A percentile compares a stretch with the other conserved stretches of the same genome.
phyloP scores from a whole-genome alignment of 2,113 vertebrate species.

The Cavia aperea region DNA sequence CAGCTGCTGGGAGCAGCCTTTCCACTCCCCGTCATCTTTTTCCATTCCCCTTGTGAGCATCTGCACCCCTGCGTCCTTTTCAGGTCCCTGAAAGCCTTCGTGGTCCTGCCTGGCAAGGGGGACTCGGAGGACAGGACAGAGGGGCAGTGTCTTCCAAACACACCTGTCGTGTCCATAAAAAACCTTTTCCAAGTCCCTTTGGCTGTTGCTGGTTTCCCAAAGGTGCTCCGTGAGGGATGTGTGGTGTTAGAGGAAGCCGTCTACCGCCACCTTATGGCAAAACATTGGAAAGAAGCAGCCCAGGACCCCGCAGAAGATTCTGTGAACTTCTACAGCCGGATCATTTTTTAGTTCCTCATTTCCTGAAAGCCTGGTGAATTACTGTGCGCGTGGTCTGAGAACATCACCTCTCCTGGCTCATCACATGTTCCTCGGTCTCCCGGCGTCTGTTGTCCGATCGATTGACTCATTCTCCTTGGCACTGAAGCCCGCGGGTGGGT shows the following conservation, averaged over 20 bases:
- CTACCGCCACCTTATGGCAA: slow-evolving; percentile 60
- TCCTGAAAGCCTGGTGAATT: background rate
- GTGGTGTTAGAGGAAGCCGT: background rate
- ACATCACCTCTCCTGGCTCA: background rate
- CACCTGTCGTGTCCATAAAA: background rate
- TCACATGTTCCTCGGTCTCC: background rate
- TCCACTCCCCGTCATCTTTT: background rate
- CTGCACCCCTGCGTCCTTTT: background rate
- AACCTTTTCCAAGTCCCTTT: background rate
- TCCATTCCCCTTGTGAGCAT: background rate
- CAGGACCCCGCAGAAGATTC: background rate
- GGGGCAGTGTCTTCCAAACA: background rate
- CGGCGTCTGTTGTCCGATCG: no score
- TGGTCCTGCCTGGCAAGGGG: background rate
- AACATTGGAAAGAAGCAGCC: background rate
- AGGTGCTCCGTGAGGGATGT: background rate
- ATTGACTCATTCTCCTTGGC: background rate
- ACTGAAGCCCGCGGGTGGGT: background rate
- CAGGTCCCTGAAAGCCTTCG: background rate
- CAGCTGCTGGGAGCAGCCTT: background rate
- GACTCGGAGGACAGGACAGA: background rate
- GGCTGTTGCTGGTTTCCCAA: background rate
- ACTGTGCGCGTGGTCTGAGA: background rate
- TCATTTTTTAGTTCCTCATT: background rate
- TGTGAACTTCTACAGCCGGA: background rate